A percentile compares a stretch with the other conserved stretches of the same genome.
Evolutionary conservation across 2,113 vertebrate genomes (phyloP).

Genomic region (Mustela nigripes): DNA sequence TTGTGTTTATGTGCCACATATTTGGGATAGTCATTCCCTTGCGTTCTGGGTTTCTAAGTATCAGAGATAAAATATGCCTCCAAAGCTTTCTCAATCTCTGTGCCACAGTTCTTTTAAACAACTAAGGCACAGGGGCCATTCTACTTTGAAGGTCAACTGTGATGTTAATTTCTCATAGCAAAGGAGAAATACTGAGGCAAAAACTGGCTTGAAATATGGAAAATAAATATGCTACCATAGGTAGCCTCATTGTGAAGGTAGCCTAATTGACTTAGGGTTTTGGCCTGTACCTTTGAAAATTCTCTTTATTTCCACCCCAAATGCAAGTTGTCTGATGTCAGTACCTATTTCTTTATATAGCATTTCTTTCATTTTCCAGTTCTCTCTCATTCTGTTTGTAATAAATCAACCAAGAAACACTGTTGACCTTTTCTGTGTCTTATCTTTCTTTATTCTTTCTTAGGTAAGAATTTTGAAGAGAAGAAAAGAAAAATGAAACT

Average conservation of each 20-base stretch:
- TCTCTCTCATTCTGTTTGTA: slow-evolving; percentile 42
- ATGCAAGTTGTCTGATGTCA: slow-evolving; percentile 32
- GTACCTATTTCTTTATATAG: slow-evolving; percentile 42
- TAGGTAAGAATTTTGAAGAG: slow-evolving; percentile 5
- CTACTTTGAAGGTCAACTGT: neutral
- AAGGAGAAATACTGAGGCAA: neutral
- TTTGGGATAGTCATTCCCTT: neutral
- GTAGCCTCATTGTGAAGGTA: neutral
- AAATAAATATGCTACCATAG: neutral
- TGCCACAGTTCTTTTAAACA: neutral
- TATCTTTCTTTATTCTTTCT: slow-evolving; percentile 48
- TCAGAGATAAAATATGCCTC: neutral
- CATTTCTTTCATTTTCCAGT: slow-evolving; percentile 32
- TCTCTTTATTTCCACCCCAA: neutral
- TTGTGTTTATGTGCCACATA: neutral
- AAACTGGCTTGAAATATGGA: neutral
- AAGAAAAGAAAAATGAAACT: neutral
- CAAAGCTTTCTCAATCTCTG: neutral
- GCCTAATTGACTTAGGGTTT: slow-evolving; percentile 30
- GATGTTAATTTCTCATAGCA: neutral
- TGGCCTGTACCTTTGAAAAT: slow-evolving; percentile 17
- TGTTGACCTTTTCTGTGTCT: neutral
- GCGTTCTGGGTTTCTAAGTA: neutral
- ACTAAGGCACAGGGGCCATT: neutral
- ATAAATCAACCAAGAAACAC: slow-evolving; percentile 49